Conservation (phyloP, 2,113 vertebrate species). For the Dendropsophus ebraccatus region DNA sequence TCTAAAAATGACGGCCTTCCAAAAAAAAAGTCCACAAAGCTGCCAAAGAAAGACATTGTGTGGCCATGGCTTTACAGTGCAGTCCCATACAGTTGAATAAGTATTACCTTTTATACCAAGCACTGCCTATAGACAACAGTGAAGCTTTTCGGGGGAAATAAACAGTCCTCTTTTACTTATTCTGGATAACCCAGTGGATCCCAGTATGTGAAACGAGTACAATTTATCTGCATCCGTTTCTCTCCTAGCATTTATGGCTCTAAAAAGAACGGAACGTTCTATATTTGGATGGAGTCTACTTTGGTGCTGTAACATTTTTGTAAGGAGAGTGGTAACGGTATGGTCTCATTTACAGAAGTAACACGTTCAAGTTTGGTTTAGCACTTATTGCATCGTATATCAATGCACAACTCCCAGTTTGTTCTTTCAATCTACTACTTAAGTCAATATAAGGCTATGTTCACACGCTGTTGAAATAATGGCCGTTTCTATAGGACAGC, state of each 20-base stretch:
- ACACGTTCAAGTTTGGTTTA: background rate
- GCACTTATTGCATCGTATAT: background rate
- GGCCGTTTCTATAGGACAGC: no score
- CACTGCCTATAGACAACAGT: background rate
- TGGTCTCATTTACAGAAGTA: background rate
- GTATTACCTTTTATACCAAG: background rate
- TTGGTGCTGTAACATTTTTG: background rate
- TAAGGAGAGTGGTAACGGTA: background rate
- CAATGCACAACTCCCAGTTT: background rate
- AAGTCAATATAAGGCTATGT: background rate
- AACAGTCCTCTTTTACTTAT: background rate
- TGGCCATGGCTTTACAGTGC: background rate
- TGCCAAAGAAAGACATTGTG: no score
- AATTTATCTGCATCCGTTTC: background rate
- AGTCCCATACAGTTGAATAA: background rate
- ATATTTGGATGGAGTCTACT: background rate
- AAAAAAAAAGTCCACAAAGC: no score
- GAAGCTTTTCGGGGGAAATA: background rate
- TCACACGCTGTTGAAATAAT: no score
- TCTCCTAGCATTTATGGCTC: background rate
- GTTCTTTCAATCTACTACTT: background rate
- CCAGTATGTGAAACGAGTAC: background rate
- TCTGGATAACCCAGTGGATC: background rate
- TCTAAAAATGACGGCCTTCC: no score
- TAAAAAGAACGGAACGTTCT: background rate